Conservation (phyloP, 2,888 invertebrate species). For the Ochlodes sylvanus region DNA sequence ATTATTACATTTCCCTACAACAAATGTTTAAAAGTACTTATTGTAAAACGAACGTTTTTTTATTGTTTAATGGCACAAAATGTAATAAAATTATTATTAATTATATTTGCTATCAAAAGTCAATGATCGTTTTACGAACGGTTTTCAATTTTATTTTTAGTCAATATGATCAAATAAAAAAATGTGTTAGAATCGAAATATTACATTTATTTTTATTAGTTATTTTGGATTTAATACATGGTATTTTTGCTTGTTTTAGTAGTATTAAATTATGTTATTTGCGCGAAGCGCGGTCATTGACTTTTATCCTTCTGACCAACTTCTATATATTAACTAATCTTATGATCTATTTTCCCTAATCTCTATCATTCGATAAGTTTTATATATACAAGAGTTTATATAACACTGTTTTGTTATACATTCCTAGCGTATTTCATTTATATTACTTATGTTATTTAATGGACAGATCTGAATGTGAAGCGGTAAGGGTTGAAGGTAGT, state of each 20-base stretch:
- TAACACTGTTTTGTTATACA: constrained; percentile 49
- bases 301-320: constrained; percentile 19
- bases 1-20: no score
- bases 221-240: background rate
- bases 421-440: constrained; percentile 61
- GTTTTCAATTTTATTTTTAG: background rate
- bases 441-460: constrained; percentile 11
- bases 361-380: constrained; percentile 14
- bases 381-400: constrained; percentile 12
- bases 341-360: constrained; percentile 40
- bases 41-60: background rate
- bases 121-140: background rate
- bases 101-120: background rate
- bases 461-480: constrained; percentile 40
- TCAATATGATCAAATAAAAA: no score
- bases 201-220: no score
- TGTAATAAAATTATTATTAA: background rate
- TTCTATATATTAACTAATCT: constrained; percentile 41
- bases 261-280: no score
- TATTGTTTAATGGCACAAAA: background rate
- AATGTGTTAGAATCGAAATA: no score
- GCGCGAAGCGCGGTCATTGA: background rate
- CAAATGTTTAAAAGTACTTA: background rate
- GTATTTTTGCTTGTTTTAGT: background rate
- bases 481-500: background rate